Conservation (phyloP, 2,113 vertebrate genomes). For the Hiodon alosoides region DNA sequence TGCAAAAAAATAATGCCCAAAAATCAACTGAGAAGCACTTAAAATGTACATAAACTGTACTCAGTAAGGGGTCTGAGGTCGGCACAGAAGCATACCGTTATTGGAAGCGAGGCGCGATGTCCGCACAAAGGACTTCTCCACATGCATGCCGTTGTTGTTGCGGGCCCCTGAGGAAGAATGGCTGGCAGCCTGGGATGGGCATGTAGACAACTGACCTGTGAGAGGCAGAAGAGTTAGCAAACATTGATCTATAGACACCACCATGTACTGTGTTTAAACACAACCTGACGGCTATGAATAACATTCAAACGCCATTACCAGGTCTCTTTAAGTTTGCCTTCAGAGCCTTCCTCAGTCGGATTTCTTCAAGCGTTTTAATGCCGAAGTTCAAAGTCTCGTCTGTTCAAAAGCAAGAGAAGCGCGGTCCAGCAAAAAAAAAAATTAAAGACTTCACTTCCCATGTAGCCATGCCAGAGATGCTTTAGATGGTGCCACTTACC, state of each 20-base stretch:
- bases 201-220: neutral
- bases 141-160: conserved; percentile 41
- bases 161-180: neutral
- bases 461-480: neutral
- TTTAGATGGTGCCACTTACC: conserved; percentile 48
- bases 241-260: neutral
- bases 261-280: neutral
- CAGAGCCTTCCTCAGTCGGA: conserved; percentile 76
- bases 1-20: too few relatives aligned
- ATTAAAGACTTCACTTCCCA: neutral
- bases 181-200: conserved; percentile 28
- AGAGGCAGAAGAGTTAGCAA: neutral
- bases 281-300: neutral
- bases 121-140: conserved; percentile 66
- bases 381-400: conserved; percentile 78
- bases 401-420: conserved; percentile 41
- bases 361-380: conserved; percentile 89
- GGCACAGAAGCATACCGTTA: conserved; percentile 57
- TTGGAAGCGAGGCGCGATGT: conserved; percentile 56
- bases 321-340: conserved; percentile 77
- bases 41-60: too few relatives aligned
- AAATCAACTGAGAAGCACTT: too few relatives aligned
- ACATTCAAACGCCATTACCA: conserved; percentile 33
- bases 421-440: neutral
- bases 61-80: neutral